These are phyloP conservation scores for Bombus waltoni DNA, from an alignment of 1,140 invertebrate species.

Conservation along the genomic window DNA sequence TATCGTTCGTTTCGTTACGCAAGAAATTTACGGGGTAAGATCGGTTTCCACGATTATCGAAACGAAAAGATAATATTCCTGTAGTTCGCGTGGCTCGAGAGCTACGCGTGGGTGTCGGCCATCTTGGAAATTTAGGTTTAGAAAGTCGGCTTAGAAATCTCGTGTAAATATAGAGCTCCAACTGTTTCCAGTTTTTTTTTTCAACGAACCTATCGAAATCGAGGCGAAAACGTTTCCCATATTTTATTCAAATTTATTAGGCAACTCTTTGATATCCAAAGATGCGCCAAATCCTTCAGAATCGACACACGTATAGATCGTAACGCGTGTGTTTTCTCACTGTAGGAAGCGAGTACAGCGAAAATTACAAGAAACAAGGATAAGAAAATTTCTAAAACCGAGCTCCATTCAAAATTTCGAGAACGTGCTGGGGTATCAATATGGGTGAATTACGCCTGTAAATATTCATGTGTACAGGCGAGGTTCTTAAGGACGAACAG, in stretches of 20 bases:
- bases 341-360: too few relatives aligned
- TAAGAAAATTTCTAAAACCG: background rate
- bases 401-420: background rate
- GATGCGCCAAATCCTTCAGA: too few relatives aligned
- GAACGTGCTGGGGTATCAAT: background rate
- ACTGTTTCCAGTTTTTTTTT: background rate
- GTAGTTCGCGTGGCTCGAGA: too few relatives aligned
- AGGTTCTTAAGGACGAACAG: constrained; percentile 25
- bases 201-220: background rate
- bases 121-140: constrained; percentile 5
- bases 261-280: too few relatives aligned
- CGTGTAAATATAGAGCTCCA: background rate
- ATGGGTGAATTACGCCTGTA: background rate
- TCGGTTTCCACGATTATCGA: background rate
- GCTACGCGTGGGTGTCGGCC: background rate
- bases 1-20: background rate
- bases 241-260: too few relatives aligned
- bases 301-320: too few relatives aligned
- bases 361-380: background rate
- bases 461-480: background rate
- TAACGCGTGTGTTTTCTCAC: too few relatives aligned
- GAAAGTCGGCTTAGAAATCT: constrained; percentile 5
- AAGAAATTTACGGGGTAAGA: background rate
- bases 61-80: background rate
- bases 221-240: too few relatives aligned